phyloP scores from a whole-genome alignment of 64 coral and sea anemone genomes.

The Stichodactyla helianthus region DNA sequence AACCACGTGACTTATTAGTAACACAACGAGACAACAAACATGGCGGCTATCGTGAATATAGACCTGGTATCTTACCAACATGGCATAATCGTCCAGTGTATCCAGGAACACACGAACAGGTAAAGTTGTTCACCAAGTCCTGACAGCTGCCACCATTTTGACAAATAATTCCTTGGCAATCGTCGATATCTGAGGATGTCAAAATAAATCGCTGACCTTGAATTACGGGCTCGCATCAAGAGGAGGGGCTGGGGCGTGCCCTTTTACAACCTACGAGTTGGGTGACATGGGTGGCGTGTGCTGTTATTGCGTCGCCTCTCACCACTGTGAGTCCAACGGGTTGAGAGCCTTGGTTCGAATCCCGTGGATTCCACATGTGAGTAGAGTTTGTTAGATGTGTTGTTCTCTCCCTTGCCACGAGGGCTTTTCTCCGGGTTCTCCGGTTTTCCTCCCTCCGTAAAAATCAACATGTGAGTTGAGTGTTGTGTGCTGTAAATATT shows the following conservation, averaged over 20 bases:
- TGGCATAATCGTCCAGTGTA: neutral
- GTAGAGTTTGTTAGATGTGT: neutral
- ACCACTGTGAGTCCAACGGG: too few species aligned
- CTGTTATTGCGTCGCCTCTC: too few species aligned
- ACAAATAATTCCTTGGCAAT: neutral
- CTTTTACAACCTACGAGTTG: neutral
- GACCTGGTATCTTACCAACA: neutral
- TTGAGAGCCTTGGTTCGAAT: too few species aligned
- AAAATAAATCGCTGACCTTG: neutral
- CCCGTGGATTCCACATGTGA: neutral
- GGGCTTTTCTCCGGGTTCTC: too few species aligned
- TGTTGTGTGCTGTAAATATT: too few species aligned
- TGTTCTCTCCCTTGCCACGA: too few species aligned
- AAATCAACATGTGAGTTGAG: too few species aligned
- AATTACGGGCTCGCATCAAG: neutral
- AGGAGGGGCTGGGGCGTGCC: neutral
- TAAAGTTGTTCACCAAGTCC: neutral
- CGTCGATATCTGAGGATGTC: neutral
- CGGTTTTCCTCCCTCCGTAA: too few species aligned
- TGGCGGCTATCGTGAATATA: too few species aligned
- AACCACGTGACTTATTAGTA: too few species aligned
- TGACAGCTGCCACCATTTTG: neutral
- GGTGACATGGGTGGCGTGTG: too few species aligned
- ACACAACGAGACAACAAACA: too few species aligned
- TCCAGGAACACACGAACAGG: neutral